Percentiles rank a stretch among this genome's conserved stretches.
Conservation (phyloP, 2,888 invertebrate genomes). For the Morpho achilles region DNA sequence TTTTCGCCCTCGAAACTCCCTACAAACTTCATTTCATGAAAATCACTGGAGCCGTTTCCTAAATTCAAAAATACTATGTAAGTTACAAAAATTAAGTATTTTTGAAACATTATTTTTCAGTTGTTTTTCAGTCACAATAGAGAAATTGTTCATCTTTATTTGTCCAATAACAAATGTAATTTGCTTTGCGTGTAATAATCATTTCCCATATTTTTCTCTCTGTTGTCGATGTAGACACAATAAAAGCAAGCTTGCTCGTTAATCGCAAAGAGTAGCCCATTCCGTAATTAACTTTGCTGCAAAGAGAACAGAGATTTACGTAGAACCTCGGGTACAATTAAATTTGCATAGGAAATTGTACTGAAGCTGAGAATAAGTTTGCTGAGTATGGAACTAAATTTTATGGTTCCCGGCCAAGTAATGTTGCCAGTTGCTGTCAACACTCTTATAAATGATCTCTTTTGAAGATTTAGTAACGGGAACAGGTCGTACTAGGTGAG, state of each 20-base stretch:
- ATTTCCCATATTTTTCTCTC: conserved; percentile 49
- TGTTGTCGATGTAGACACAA: conserved; percentile 70
- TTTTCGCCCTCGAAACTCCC: no score
- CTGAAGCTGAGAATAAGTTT: conserved; percentile 72
- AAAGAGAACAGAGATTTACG: conserved; percentile 71
- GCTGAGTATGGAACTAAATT: conserved; percentile 58
- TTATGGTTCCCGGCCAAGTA: conserved; percentile 49
- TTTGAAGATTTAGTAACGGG: conserved; percentile 11
- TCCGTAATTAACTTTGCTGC: conserved; percentile 72
- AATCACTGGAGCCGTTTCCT: no score
- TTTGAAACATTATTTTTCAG: no score
- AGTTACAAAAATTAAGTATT: no score
- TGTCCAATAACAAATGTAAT: neutral
- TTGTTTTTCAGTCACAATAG: no score
- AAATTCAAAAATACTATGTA: no score
- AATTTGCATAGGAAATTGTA: conserved; percentile 79
- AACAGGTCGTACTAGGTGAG: conserved; percentile 1
- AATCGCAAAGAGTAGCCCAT: conserved; percentile 62
- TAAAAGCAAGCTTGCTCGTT: conserved; percentile 65
- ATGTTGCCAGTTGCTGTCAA: conserved; percentile 33
- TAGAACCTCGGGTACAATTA: conserved; percentile 73
- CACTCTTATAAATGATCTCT: conserved; percentile 28
- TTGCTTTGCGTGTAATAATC: conserved; percentile 42
- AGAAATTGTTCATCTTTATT: no score
- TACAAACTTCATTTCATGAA: no score